These are phyloP conservation scores for Apodemia duryi DNA, from an alignment of 2,888 invertebrate species.

Conservation along the genomic window DNA sequence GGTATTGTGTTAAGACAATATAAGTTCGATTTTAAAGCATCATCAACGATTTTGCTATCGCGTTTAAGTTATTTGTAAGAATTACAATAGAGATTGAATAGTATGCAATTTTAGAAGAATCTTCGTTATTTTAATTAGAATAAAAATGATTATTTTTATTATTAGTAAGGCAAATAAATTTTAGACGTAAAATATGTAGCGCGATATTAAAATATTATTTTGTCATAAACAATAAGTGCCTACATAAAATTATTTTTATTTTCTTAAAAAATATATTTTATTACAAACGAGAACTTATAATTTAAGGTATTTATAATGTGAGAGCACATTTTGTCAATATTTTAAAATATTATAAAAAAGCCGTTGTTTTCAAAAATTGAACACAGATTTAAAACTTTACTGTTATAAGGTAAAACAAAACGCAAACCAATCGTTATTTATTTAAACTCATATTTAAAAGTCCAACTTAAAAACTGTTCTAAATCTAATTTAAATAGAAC, in stretches of 20 bases:
- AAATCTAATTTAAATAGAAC: constrained; percentile 9
- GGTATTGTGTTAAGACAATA: too few relatives aligned
- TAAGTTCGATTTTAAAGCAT: background rate
- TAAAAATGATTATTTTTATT: too few relatives aligned
- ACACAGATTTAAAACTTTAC: background rate
- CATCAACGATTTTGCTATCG: background rate
- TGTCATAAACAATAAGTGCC: background rate
- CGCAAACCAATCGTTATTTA: constrained; percentile 9
- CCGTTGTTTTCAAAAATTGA: background rate
- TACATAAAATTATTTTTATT: background rate
- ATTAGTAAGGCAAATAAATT: too few relatives aligned
- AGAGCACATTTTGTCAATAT: background rate
- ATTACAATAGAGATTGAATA: background rate
- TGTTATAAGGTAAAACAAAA: background rate
- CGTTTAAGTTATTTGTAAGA: background rate
- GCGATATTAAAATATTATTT: background rate
- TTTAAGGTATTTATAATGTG: too few relatives aligned
- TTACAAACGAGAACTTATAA: background rate
- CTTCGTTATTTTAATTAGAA: too few relatives aligned
- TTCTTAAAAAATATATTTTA: background rate
- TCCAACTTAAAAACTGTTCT: constrained; percentile 7
- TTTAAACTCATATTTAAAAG: background rate
- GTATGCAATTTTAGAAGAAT: too few relatives aligned
- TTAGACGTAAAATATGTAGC: background rate
- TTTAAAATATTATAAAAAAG: too few relatives aligned